phyloP scores from a whole-genome alignment of 2,797 vertebrate genomes.

The Catamblyrhynchus diadema region DNA sequence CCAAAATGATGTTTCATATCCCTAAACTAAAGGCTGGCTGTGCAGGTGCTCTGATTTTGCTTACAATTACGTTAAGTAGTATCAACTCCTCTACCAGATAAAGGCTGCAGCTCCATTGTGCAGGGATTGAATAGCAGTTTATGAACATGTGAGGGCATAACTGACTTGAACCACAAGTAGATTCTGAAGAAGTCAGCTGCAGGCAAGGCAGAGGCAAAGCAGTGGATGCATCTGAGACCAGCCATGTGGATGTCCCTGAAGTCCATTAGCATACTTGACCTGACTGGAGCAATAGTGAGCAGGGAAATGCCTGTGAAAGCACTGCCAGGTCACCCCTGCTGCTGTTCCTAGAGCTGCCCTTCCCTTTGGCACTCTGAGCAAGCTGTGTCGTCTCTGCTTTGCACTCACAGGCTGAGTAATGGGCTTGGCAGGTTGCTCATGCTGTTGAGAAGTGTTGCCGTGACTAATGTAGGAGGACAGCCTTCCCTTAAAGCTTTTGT shows the following conservation, averaged over 20 bases:
- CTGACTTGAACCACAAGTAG: not conserved
- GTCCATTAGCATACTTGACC: too few species aligned
- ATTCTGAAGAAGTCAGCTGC: not conserved
- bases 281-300: not conserved
- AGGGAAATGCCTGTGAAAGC: not conserved
- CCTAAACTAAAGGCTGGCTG: not conserved
- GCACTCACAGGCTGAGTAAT: not conserved
- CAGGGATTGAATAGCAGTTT: not conserved
- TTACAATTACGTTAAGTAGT: not conserved
- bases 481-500: not conserved
- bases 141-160: not conserved
- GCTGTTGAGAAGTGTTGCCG: not conserved
- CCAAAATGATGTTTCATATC: not conserved
- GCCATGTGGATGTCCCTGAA: not conserved
- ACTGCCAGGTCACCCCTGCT: not conserved
- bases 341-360: not conserved
- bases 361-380: not conserved
- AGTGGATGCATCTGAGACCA: not conserved
- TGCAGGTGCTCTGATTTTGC: not conserved
- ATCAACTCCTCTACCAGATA: not conserved
- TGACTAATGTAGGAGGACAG: not conserved
- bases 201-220: not conserved
- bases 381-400: not conserved
- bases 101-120: not conserved
- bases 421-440: not conserved